phyloP scores from a whole-genome alignment of 2,113 vertebrate species.

The Hydrochoerus hydrochaeris region DNA sequence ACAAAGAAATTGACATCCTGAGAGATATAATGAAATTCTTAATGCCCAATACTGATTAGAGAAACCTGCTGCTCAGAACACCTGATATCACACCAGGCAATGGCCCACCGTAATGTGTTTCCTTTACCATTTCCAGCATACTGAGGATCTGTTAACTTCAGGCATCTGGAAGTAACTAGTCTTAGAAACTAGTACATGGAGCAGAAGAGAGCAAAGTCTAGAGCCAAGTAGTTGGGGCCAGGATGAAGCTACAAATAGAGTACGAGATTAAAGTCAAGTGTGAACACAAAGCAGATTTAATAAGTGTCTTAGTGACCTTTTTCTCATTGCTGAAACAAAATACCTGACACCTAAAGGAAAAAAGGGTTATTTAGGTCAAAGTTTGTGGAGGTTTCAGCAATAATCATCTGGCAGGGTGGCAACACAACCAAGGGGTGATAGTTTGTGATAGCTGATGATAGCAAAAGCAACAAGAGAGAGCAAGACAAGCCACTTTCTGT shows the following conservation, averaged over 20 bases:
- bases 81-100: background rate
- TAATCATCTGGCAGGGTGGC: background rate
- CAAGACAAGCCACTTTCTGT: background rate
- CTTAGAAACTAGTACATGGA: background rate
- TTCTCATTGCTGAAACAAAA: background rate
- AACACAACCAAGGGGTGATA: background rate
- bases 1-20: background rate
- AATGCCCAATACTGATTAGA: background rate
- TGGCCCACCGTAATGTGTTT: background rate
- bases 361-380: background rate
- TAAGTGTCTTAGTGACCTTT: background rate
- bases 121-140: background rate
- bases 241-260: background rate
- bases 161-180: background rate
- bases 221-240: background rate
- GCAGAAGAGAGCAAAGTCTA: background rate
- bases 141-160: background rate
- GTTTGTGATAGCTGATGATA: background rate
- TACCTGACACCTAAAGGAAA: background rate
- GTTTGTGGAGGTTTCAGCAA: background rate
- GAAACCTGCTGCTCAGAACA: too few species aligned
- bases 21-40: background rate
- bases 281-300: background rate
- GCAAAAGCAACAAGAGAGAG: background rate
- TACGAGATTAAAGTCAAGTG: background rate